These are phyloP conservation scores for Leucania comma DNA, from an alignment of 2,888 invertebrate genomes.

Conservation along the genomic window DNA sequence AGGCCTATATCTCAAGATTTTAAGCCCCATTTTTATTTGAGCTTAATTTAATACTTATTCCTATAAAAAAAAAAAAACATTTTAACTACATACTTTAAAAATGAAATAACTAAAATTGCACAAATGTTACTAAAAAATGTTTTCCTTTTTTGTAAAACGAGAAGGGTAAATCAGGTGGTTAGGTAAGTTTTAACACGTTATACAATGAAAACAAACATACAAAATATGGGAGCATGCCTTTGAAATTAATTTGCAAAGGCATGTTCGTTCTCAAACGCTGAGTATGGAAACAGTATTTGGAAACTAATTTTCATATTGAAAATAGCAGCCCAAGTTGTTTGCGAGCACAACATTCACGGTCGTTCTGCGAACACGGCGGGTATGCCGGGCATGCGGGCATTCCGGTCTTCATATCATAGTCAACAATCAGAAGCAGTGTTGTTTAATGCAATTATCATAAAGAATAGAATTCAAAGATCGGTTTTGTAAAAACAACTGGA, in stretches of 20 bases:
- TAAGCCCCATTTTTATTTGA: too few relatives aligned
- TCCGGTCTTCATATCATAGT: constrained; percentile 43
- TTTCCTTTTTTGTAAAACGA: neutral
- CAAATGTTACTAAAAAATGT: neutral
- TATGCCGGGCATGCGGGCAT: constrained; percentile 38
- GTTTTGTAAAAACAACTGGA: neutral
- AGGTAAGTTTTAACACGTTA: neutral
- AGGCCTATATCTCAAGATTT: too few relatives aligned
- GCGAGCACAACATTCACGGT: constrained; percentile 35
- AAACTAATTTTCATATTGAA: constrained; percentile 50
- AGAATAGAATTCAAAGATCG: constrained; percentile 20
- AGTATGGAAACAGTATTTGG: constrained; percentile 21
- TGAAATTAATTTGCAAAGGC: neutral
- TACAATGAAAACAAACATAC: neutral
- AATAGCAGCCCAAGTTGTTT: constrained; percentile 45
- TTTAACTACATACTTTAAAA: too few relatives aligned
- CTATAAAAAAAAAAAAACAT: too few relatives aligned
- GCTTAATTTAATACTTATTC: too few relatives aligned
- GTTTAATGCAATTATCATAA: constrained; percentile 40
- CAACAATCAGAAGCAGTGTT: constrained; percentile 38
- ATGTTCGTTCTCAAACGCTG: neutral
- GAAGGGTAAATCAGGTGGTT: neutral
- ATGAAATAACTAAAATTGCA: too few relatives aligned
- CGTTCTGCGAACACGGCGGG: constrained; percentile 25
- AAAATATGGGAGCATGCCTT: neutral